Percentiles rank a stretch among this genome's conserved stretches.
phyloP scores from a whole-genome alignment of 2,113 vertebrate species.

The Perca flavescens region DNA sequence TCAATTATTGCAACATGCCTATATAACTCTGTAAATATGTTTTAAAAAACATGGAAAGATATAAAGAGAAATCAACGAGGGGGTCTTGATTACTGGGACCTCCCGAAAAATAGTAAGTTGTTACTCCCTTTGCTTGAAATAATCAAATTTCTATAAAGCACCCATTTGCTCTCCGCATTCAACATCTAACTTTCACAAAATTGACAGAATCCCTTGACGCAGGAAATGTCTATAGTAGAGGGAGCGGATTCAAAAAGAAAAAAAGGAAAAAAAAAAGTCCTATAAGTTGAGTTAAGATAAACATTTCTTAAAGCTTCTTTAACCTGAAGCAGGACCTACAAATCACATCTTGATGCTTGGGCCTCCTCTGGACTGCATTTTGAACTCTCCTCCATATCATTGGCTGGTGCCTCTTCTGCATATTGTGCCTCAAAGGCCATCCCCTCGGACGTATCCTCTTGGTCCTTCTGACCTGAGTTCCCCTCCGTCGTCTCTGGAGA shows the following conservation, averaged over 20 bases:
- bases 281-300: conserved; percentile 69
- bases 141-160: conserved; percentile 81
- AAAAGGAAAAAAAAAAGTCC: conserved; percentile 41
- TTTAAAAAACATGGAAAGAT: conserved; percentile 86
- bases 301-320: conserved; percentile 81
- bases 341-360: conserved; percentile 83
- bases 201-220: conserved; percentile 74
- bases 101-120: conserved; percentile 78
- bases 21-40: conserved; percentile 88
- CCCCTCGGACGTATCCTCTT: conserved; percentile 88
- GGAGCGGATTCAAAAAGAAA: conserved; percentile 66
- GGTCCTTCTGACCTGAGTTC: conserved; percentile 88
- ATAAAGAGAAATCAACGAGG: conserved; percentile 78
- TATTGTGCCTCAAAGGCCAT: conserved; percentile 87
- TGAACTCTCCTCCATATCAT: conserved; percentile 78
- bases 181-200: conserved; percentile 76
- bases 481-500: conserved; percentile 92
- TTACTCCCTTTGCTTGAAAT: conserved; percentile 83
- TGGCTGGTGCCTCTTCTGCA: conserved; percentile 79
- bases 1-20: conserved; percentile 91
- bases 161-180: conserved; percentile 70
- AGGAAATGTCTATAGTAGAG: conserved; percentile 68
- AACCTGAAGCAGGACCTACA: conserved; percentile 80
- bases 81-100: conserved; percentile 84
- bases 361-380: conserved; percentile 83